Percentiles rank a stretch among this genome's conserved stretches.
These are phyloP conservation scores for Smutsia gigantea DNA, from an alignment of 2,797 vertebrate genomes.

Conservation along the genomic window DNA sequence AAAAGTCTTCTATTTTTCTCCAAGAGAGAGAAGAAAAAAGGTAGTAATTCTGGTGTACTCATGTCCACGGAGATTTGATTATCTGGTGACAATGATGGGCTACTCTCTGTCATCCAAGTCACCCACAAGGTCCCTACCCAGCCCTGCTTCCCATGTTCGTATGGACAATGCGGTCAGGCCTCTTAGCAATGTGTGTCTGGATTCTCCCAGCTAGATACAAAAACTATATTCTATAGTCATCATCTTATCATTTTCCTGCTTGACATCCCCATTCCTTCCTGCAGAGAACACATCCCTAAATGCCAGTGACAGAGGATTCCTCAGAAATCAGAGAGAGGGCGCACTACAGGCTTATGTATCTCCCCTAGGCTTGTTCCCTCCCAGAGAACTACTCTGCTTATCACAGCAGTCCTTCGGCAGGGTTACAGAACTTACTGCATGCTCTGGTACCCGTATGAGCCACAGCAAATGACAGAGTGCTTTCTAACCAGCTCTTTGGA, in stretches of 20 bases:
- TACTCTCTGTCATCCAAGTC: background rate
- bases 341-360: accelerated
- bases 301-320: background rate
- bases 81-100: background rate
- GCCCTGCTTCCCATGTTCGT: background rate
- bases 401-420: accelerated
- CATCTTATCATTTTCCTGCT: background rate
- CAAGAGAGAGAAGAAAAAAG: background rate
- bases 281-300: background rate
- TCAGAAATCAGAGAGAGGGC: background rate
- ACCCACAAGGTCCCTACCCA: background rate
- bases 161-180: background rate
- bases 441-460: background rate
- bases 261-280: background rate
- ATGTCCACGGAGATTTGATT: background rate
- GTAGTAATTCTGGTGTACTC: background rate
- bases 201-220: background rate
- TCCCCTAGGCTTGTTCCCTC: background rate
- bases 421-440: background rate
- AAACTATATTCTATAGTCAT: background rate
- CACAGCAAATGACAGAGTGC: background rate
- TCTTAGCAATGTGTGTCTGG: background rate
- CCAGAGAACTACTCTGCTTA: background rate
- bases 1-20: background rate
- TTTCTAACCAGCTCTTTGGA: background rate